Evolutionary conservation across 2,888 invertebrate species (phyloP).

Genomic region (Rhagonycha fulva): DNA sequence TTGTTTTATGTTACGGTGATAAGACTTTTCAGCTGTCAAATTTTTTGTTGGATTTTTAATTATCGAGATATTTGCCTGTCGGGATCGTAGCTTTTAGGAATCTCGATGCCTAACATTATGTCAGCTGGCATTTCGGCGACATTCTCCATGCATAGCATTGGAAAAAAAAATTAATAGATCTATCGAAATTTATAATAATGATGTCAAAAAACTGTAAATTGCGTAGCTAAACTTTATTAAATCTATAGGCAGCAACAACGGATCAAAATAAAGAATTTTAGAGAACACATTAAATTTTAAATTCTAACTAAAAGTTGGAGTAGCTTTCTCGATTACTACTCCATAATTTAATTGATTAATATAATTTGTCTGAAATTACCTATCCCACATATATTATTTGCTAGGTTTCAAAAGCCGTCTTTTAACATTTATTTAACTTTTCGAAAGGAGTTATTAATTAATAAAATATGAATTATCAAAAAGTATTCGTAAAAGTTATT

Average conservation of each 20-base stretch:
- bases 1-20: no score
- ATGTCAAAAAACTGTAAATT: neutral
- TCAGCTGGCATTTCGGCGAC: neutral
- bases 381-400: neutral
- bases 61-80: neutral
- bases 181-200: neutral
- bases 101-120: neutral
- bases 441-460: neutral
- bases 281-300: neutral
- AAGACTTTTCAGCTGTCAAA: no score
- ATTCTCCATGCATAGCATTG: neutral
- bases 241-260: no score
- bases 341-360: neutral
- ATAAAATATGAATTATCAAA: neutral
- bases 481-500: neutral
- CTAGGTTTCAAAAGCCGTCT: neutral
- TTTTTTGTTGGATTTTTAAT: neutral
- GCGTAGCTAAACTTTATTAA: no score
- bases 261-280: no score
- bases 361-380: neutral
- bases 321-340: neutral
- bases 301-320: neutral
- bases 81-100: neutral
- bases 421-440: neutral
- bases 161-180: neutral